Conservation (phyloP, 2,113 vertebrate species). For the Neofelis nebulosa region DNA sequence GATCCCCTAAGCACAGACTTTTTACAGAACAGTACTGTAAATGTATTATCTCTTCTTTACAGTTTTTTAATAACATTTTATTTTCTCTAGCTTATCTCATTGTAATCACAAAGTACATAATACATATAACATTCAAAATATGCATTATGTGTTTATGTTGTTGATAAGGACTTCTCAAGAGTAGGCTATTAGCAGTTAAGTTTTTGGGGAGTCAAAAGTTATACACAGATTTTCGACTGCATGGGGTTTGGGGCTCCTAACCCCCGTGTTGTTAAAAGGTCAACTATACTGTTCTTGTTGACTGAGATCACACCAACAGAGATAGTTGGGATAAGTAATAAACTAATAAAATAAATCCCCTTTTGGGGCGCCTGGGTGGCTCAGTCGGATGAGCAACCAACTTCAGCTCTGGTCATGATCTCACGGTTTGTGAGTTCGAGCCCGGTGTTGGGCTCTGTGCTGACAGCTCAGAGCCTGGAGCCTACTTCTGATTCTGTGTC, state of each 20-base stretch:
- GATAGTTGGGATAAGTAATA: background rate
- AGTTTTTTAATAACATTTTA: background rate
- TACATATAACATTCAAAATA: background rate
- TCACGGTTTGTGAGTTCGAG: too few relatives aligned
- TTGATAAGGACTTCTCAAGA: background rate
- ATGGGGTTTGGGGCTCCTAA: background rate
- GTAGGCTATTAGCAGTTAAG: background rate
- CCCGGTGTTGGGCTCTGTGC: too few relatives aligned
- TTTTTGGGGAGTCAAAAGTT: background rate
- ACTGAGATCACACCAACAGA: background rate
- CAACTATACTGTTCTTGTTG: background rate
- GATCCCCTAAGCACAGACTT: background rate
- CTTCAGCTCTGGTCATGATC: too few relatives aligned
- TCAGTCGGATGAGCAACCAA: too few relatives aligned
- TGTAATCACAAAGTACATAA: background rate
- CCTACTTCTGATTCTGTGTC: too few relatives aligned
- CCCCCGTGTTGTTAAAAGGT: background rate
- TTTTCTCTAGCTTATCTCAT: background rate
- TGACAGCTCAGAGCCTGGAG: too few relatives aligned
- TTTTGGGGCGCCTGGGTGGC: background rate
- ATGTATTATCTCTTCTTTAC: background rate
- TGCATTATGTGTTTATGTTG: background rate
- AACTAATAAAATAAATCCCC: constrained; percentile 51
- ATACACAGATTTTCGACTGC: background rate
- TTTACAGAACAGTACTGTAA: background rate